Base-by-base conservation (phyloP, 2,113 vertebrate genomes). In the Motacilla alba region DNA sequence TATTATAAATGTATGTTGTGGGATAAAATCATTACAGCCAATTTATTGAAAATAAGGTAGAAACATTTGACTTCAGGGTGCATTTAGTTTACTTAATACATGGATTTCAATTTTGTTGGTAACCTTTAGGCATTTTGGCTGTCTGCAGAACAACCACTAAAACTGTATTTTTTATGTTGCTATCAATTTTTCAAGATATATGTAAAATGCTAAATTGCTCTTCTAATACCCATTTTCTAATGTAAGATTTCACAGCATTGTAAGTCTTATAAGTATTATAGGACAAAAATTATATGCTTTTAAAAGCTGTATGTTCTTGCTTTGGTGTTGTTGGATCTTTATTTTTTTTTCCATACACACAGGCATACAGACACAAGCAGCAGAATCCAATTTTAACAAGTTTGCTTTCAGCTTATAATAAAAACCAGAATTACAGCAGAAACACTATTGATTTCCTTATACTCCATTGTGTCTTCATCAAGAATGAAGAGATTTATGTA, bases 401-500 rank as follows among this genome's bases (percentile, higher is more conserved):
- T 98, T 98, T 98, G 95, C 91, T 89, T 97, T 97, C 84, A 78
- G 96, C 97, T 98, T 95, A 97, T 98, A 98, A 98, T 98, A 98
- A 98, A 98, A 98, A 95, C 97, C 95, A 98, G 96, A 97, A 98
- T 98, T 97, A 97, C 95, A 83, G 90, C 95, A 87, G 96, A 97
- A 95, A 93, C 94, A 83, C 97, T 98, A 98, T 98, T 96, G 98
- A 98, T 98, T 98, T 95, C 95, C 97, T 97, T 97, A 92, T 93
- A 96, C 96, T 95, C 90, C 96, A 96, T 97, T 98, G 96, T 98
- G 97, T 97, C 98, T 98, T 98, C 98, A 98, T 98, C 98, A 98
- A 97, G 98, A 98, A 98, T 95, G 96, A 97, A 96, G 96, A 98
- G 98, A 98, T 98, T 98, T 98, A 98, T 98, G 98, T 98, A 98